Base-by-base conservation (phyloP, 2,888 invertebrate species). In the Lepidochrysops patricia region DNA sequence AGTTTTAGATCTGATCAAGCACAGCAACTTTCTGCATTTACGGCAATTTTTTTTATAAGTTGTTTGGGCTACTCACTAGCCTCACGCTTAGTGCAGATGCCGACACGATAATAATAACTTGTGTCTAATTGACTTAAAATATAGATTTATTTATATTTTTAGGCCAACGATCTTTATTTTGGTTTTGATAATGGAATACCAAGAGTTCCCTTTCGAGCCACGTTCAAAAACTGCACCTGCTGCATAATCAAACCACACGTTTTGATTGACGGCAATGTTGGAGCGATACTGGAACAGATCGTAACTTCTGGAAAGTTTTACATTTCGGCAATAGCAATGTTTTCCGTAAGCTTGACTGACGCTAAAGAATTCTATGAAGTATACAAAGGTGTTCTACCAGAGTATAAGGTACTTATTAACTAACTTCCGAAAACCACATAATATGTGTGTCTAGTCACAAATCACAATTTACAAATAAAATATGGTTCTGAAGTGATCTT, bases 351-450 rank as follows among this genome's bases (percentile, higher is more conserved):
- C 69, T 89, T 93, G 48, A 89, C 92, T 0, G 95, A 96, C 76
- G 95, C 96, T 23, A 93, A 95, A 77, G 97, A 98, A 78, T 98
- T 98, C 86, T 93, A 94, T 70, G 97, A 98, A 89, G 93, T 98
- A 13, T 98, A 98, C 79, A 95, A 96, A 77, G 96, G 95, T 0
- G 95, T 96, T 57, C 80, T 96, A 26, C 91, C 93, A 1, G 95
- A 96, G 73, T 94, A 93, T 74, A 90, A 91, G 75, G 94, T 93
- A 77, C 9, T 15, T 35, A 1, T 37, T n/a, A n/a, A n/a, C n/a
- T n/a, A n/a, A n/a, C n/a, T n/a, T n/a, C n/a, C n/a, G n/a, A n/a
- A n/a, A n/a, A n/a, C n/a, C n/a, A n/a, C n/a, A n/a, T n/a, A n/a
- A n/a, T n/a, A n/a, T n/a, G n/a, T n/a, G n/a, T n/a, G n/a, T n/a